phyloP scores from a whole-genome alignment of 1,140 invertebrate genomes.

The Xylocopa sonorina region DNA sequence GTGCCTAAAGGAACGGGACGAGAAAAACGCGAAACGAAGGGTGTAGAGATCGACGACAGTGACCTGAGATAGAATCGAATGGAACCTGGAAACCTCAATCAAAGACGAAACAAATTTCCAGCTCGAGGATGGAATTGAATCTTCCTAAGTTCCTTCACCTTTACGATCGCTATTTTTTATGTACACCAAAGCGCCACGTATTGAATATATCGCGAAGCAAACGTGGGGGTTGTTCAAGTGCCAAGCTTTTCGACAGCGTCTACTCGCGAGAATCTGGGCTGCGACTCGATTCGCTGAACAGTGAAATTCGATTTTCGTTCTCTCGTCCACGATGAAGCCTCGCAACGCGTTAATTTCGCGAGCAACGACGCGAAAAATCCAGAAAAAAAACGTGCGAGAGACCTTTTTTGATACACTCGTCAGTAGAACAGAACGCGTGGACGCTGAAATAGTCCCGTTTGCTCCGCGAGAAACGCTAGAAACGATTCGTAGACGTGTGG shows the following conservation, averaged over 20 bases:
- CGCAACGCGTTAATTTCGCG: no score
- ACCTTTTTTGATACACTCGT: not conserved
- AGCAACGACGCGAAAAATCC: not conserved
- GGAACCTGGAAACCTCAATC: slow-evolving; percentile 35
- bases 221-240: slow-evolving; percentile 52
- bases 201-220: not conserved
- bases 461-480: not conserved
- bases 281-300: not conserved
- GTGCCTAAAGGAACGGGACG: slow-evolving; percentile 43
- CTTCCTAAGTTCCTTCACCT: slow-evolving; percentile 28
- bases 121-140: slow-evolving; percentile 13
- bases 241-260: slow-evolving; percentile 66
- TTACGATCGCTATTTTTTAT: slow-evolving; percentile 24
- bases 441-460: slow-evolving; percentile 17
- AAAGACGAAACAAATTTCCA: slow-evolving; percentile 10
- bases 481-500: not conserved
- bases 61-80: slow-evolving; percentile 9
- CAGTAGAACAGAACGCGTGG: not conserved
- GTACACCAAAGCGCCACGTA: not conserved
- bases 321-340: not conserved
- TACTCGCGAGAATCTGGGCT: slow-evolving; percentile 34
- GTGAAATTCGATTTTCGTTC: slow-evolving; percentile 36
- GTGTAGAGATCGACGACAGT: not conserved
- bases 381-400: not conserved
- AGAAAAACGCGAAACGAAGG: no score